Evolutionary conservation across 2,113 vertebrate species (phyloP), one percentile per base, ranked within the genome.

Genomic region (Atrichornis clamosus): DNA sequence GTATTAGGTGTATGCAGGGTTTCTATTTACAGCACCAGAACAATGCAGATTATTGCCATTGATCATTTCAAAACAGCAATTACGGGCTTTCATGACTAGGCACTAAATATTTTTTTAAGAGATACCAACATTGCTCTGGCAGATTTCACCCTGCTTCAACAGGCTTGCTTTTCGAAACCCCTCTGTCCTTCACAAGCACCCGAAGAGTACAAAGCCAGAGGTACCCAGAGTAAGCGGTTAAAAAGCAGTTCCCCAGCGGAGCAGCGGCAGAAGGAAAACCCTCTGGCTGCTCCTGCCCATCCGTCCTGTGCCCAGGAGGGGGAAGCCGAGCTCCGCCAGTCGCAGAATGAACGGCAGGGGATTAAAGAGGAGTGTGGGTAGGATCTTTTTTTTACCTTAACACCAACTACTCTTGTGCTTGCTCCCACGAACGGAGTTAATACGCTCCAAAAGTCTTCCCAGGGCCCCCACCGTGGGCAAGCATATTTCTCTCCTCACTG

Each of bases 401-500:
- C 9, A 39, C 30, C 47, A n/a, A 1, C 22, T 56, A 2, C 15
- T 42, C 59, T 30, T 14, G 27, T 5, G 4, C 5, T 72, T 68
- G n/a, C 21, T 78, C 35, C 33, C 33, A 64, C 15, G 8, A 59
- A 59, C 3, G 1, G 42, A 70, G 15, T 59, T 44, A 35, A 72
- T 20, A 16, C 5, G n/a, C 9, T 84, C 42, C 17, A 17, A 42
- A 15, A 12, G 16, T 10, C 30, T 68, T 41, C n/a, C 22, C 44
- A 56, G 1, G 9, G 7, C 11, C 3, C 22, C 6, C 23, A 55
- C 15, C 1, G 5, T 2, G 15, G 21, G 21, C 9, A 80, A 50
- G 30, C 14, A 15, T 62, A 32, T 62, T 88, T 33, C 37, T 62
- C 15, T 47, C 6, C 21, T 53, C 21, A 6, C 8, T 32, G 32